Percentiles rank a stretch among this genome's conserved stretches.
These are phyloP conservation scores for Steinernema khuongi DNA, from an alignment of 1,140 invertebrate genomes.

Conservation along the genomic window DNA sequence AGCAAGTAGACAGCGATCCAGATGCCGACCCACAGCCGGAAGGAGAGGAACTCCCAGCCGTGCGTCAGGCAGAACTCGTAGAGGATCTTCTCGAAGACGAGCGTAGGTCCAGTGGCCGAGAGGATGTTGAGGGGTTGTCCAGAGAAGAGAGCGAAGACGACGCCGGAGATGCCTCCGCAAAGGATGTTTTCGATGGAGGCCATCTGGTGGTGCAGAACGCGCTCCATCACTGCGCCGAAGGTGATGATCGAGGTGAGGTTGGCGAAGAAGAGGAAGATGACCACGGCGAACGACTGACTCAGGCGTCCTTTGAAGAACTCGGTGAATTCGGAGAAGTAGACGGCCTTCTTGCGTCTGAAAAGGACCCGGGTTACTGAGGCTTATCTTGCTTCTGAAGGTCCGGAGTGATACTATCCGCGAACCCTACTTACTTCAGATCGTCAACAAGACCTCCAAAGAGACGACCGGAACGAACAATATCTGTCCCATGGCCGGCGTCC, in stretches of 20 bases:
- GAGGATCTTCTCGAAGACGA: slow-evolving; percentile 61
- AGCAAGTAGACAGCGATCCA: slow-evolving; percentile 60
- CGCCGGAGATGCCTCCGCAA: slow-evolving; percentile 59
- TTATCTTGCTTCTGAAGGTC: too few relatives aligned
- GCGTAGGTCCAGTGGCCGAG: slow-evolving; percentile 61
- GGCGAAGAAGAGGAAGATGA: slow-evolving; percentile 61
- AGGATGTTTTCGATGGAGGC: slow-evolving; percentile 61
- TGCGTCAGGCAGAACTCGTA: slow-evolving; percentile 58
- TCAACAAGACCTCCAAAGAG: slow-evolving; percentile 58
- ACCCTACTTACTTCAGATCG: slow-evolving; percentile 54
- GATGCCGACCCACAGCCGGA: slow-evolving; percentile 61
- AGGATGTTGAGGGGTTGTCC: slow-evolving; percentile 63
- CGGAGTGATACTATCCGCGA: too few relatives aligned
- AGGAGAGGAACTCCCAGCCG: slow-evolving; percentile 59
- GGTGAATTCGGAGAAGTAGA: slow-evolving; percentile 59
- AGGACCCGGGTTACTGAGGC: slow-evolving; percentile 1
- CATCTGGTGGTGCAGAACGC: slow-evolving; percentile 56
- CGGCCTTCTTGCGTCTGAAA: slow-evolving; percentile 40
- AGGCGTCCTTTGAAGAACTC: slow-evolving; percentile 57
- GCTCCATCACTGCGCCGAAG: slow-evolving; percentile 60
- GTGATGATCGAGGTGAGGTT: slow-evolving; percentile 61
- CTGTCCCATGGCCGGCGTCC: neutral
- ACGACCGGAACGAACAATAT: slow-evolving; percentile 27
- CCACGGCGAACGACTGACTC: slow-evolving; percentile 47
- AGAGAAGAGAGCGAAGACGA: slow-evolving; percentile 60